These are phyloP conservation scores for Apantesis nais DNA, from an alignment of 2,888 invertebrate species.

Conservation along the genomic window DNA sequence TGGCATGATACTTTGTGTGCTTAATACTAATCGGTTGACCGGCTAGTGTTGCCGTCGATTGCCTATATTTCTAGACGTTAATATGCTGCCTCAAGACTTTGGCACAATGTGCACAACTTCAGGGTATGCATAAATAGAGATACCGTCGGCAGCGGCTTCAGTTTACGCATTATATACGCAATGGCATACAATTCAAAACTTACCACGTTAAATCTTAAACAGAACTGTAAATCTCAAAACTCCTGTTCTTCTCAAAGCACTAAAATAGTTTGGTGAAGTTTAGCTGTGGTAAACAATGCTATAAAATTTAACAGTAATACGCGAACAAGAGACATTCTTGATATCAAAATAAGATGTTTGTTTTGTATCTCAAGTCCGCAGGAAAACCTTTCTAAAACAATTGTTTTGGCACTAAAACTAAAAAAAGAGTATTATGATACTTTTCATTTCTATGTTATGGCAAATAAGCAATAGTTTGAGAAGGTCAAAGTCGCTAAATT, in stretches of 20 bases:
- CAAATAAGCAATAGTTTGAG: not conserved
- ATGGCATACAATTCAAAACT: not conserved
- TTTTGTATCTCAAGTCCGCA: not conserved
- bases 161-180: no score
- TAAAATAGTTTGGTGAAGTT: not conserved
- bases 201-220: not conserved
- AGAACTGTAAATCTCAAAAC: not conserved
- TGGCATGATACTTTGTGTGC: no score
- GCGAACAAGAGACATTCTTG: not conserved
- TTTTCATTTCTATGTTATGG: not conserved
- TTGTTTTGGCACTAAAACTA: no score
- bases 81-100: no score
- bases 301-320: not conserved
- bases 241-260: not conserved
- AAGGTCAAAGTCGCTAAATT: no score
- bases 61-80: no score
- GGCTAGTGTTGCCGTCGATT: no score
- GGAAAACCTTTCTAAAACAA: not conserved
- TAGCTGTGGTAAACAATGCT: not conserved
- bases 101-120: no score
- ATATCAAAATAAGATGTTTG: not conserved
- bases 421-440: not conserved
- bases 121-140: not conserved
- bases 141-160: not conserved
- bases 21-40: no score